phyloP scores from a whole-genome alignment of 2,888 invertebrate genomes.

The Cylloceria caligata region DNA sequence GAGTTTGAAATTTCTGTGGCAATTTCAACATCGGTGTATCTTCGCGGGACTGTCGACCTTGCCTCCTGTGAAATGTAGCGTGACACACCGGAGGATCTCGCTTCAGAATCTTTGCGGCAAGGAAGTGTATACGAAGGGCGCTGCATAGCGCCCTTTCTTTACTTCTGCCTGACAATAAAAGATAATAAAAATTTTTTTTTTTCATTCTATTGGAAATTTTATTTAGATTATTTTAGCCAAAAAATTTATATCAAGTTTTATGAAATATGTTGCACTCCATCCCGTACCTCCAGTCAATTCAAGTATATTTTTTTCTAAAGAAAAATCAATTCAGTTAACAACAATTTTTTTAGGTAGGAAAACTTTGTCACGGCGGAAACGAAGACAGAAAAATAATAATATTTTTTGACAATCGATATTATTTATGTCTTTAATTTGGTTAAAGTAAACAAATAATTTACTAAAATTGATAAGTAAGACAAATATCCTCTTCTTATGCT shows the following conservation, averaged over 20 bases:
- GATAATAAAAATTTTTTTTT: not conserved
- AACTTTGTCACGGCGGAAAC: too few species aligned
- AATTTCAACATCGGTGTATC: constrained; percentile 52
- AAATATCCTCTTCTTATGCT: not conserved
- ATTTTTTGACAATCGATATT: too few species aligned
- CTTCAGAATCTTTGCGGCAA: constrained; percentile 54
- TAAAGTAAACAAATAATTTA: too few species aligned
- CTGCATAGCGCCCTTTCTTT: not conserved
- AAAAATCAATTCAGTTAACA: not conserved
- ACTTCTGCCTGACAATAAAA: not conserved
- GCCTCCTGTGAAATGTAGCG: constrained; percentile 64
- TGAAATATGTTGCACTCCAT: not conserved
- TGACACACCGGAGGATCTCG: constrained; percentile 64
- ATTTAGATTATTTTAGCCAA: not conserved
- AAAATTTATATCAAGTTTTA: not conserved
- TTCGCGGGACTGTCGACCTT: constrained; percentile 58
- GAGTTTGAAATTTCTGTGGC: constrained; percentile 61
- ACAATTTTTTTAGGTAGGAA: too few species aligned
- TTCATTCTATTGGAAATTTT: not conserved
- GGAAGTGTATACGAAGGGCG: constrained; percentile 37
- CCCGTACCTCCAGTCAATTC: too few species aligned
- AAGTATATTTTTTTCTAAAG: not conserved
- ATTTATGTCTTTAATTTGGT: too few species aligned
- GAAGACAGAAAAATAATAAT: too few species aligned
- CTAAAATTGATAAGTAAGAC: not conserved